phyloP scores from a whole-genome alignment of 2,888 invertebrate genomes.

The Autographa pulchrina region DNA sequence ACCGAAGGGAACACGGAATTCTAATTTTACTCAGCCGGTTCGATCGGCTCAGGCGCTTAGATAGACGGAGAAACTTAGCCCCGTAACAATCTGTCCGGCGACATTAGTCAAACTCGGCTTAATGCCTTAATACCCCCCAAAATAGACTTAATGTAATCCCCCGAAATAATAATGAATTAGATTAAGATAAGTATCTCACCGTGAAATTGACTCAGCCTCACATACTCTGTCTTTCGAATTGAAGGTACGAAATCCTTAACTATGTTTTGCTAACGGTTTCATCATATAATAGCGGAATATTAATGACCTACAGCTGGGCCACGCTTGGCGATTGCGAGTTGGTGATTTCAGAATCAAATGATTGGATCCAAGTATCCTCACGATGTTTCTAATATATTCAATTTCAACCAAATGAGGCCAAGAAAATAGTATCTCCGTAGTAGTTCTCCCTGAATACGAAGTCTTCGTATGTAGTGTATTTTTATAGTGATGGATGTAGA shows the following conservation, averaged over 20 bases:
- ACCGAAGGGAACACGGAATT: conserved; percentile 45
- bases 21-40: conserved; percentile 50
- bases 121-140: conserved; percentile 51
- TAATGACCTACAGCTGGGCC: too few species aligned
- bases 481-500: too few species aligned
- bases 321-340: too few species aligned
- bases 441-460: too few species aligned
- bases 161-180: conserved; percentile 56
- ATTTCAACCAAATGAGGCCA: too few species aligned
- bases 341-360: too few species aligned
- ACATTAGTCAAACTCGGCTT: conserved; percentile 56
- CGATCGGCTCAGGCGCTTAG: conserved; percentile 54
- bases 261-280: conserved; percentile 22
- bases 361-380: too few species aligned
- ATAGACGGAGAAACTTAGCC: conserved; percentile 47
- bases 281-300: too few species aligned
- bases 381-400: too few species aligned
- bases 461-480: too few species aligned
- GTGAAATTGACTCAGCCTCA: conserved; percentile 40
- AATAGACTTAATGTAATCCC: conserved; percentile 58
- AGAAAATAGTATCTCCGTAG: too few species aligned
- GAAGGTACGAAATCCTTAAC: conserved; percentile 19
- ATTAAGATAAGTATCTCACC: conserved; percentile 36
- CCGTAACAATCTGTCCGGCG: conserved; percentile 48
- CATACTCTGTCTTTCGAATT: conserved; percentile 11